Conservation (phyloP, 2,113 vertebrate genomes). For the Lates calcarifer region DNA sequence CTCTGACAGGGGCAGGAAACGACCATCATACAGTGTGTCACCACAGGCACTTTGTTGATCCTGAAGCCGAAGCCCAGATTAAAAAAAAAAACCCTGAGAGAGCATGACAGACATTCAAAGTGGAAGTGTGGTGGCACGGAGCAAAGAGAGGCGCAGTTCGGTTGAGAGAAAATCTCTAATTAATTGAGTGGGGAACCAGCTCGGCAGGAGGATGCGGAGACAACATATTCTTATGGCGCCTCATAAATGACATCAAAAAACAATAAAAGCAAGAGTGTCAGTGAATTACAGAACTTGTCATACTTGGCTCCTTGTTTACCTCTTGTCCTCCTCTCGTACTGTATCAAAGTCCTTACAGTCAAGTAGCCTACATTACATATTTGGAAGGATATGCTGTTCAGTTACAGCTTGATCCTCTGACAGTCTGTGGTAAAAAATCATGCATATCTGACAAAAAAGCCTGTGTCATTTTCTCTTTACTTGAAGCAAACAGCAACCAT, state of each 20-base stretch:
- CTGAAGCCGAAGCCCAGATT: constrained; percentile 43
- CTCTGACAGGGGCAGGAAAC: constrained; percentile 63
- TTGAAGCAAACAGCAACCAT: constrained; percentile 31
- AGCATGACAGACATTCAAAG: constrained; percentile 59
- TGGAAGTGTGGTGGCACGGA: constrained; percentile 31
- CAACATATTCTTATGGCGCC: constrained; percentile 35
- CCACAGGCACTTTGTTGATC: constrained; percentile 58
- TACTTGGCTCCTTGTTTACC: constrained; percentile 47
- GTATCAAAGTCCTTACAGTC: constrained; percentile 53
- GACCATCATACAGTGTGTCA: constrained; percentile 62
- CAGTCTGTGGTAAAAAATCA: constrained; percentile 9
- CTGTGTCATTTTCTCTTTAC: constrained; percentile 30
- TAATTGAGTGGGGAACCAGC: constrained; percentile 57
- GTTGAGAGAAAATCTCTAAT: constrained; percentile 55
- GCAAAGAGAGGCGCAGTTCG: constrained; percentile 25
- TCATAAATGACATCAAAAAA: constrained; percentile 53
- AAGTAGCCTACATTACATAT: constrained; percentile 21
- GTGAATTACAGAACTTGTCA: constrained; percentile 51
- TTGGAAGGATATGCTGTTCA: constrained; percentile 24
- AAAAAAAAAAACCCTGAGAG: constrained; percentile 38
- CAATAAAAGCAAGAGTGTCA: constrained; percentile 36
- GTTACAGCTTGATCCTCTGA: constrained; percentile 54
- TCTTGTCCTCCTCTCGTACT: constrained; percentile 31
- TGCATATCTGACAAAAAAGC: constrained; percentile 24
- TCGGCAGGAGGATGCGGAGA: constrained; percentile 30